Percentiles rank a stretch among this genome's conserved stretches.
Evolutionary conservation across 1,140 invertebrate genomes (phyloP).

Genomic region (Drosophila orena): DNA sequence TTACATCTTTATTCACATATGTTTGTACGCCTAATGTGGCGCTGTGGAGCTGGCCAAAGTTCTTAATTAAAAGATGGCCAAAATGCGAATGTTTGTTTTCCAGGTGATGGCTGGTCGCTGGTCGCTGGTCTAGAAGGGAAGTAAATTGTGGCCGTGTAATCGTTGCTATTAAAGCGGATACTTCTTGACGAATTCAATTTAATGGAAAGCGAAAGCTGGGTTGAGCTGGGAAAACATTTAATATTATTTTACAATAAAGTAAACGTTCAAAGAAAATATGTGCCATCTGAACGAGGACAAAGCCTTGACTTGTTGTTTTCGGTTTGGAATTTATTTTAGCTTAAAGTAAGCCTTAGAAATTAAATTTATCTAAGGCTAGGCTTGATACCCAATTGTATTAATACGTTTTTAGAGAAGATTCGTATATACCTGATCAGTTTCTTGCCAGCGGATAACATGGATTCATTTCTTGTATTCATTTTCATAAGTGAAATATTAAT

Average conservation of each 20-base stretch:
- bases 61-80: slow-evolving; percentile 70
- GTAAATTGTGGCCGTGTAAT: slow-evolving; percentile 2
- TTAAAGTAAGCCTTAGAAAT: not conserved
- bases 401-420: too few species aligned
- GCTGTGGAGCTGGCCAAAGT: slow-evolving; percentile 36
- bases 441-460: too few species aligned
- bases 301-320: not conserved
- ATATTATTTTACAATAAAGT: not conserved
- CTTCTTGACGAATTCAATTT: slow-evolving; percentile 22
- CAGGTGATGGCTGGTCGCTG: slow-evolving; percentile 3
- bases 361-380: too few species aligned
- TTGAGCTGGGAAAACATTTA: slow-evolving; percentile 3
- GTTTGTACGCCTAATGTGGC: slow-evolving; percentile 17
- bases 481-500: slow-evolving; percentile 1
- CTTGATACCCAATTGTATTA: too few species aligned
- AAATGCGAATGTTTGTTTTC: slow-evolving; percentile 48
- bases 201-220: slow-evolving; percentile 17
- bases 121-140: not conserved
- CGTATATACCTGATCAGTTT: too few species aligned
- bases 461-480: not conserved
- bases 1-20: slow-evolving; percentile 19
- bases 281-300: not conserved
- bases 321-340: too few species aligned
- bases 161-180: slow-evolving; percentile 11
- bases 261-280: not conserved